These are phyloP conservation scores for Amblyornis subalaris DNA, from an alignment of 2,113 vertebrate genomes.

Conservation along the genomic window DNA sequence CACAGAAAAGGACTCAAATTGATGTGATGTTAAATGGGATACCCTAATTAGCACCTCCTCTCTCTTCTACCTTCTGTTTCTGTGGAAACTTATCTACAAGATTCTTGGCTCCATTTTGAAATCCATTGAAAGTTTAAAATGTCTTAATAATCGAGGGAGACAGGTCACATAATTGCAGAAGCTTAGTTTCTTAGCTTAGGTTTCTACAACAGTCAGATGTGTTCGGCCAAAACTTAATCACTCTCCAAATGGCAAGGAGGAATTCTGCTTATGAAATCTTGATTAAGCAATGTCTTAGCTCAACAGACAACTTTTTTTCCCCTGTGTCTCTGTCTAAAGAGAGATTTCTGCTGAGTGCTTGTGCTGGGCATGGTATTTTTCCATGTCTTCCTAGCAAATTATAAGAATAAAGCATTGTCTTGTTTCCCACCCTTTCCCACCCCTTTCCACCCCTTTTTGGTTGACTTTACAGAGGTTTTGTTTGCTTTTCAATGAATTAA, in stretches of 20 bases:
- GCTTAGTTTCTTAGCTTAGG: background rate
- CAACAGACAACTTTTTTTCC: background rate
- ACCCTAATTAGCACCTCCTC: background rate
- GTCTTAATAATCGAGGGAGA: background rate
- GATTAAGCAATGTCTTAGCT: conserved; percentile 1
- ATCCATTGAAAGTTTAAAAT: background rate
- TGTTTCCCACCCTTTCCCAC: background rate
- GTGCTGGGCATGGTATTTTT: background rate
- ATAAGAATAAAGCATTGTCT: background rate
- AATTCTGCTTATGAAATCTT: conserved; percentile 24
- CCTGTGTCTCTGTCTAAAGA: background rate
- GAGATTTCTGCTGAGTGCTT: background rate
- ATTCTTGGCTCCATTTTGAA: background rate
- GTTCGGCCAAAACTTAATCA: background rate
- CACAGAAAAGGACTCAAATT: background rate
- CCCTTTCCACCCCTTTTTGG: background rate
- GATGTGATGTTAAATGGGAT: background rate
- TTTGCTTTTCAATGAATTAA: background rate
- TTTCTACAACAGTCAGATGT: background rate
- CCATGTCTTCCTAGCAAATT: background rate
- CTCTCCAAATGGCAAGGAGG: background rate
- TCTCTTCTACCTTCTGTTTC: background rate
- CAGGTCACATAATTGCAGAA: background rate
- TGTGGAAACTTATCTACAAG: background rate
- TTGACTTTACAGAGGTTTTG: background rate